phyloP scores from a whole-genome alignment of 1,140 invertebrate genomes.

The Elymnias hypermnestra region DNA sequence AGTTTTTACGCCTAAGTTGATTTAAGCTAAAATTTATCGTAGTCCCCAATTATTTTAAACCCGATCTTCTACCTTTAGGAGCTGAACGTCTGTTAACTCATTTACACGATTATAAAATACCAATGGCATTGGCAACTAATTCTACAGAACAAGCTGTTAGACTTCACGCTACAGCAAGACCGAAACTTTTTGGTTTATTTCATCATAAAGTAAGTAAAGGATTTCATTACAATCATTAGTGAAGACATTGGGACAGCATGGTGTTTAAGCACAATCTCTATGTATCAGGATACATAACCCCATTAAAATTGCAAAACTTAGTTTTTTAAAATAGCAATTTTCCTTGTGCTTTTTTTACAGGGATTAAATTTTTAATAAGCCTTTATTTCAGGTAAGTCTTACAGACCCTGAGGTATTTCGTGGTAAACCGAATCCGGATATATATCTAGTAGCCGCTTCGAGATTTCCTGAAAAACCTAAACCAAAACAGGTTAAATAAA shows the following conservation, averaged over 20 bases:
- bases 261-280: too few relatives aligned
- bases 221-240: slow-evolving; percentile 29
- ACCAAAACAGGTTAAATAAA: slow-evolving; percentile 65
- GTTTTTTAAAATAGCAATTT: too few relatives aligned
- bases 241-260: too few relatives aligned
- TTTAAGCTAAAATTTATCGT: too few relatives aligned
- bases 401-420: slow-evolving; percentile 83
- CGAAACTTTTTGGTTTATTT: slow-evolving; percentile 80
- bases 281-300: too few relatives aligned
- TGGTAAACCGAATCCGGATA: slow-evolving; percentile 87
- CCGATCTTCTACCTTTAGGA: too few relatives aligned
- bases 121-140: slow-evolving; percentile 85
- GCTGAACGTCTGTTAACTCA: slow-evolving; percentile 82
- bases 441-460: slow-evolving; percentile 82
- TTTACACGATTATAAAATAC: slow-evolving; percentile 79
- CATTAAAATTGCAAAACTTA: too few relatives aligned
- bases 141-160: slow-evolving; percentile 79
- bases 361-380: too few relatives aligned
- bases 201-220: slow-evolving; percentile 79
- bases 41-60: too few relatives aligned
- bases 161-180: slow-evolving; percentile 80
- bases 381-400: slow-evolving; percentile 76
- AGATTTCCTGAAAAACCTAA: slow-evolving; percentile 79
- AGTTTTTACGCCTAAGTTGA: too few relatives aligned
- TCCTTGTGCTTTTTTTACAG: too few relatives aligned